Base-by-base conservation (phyloP, 2,113 vertebrate species). In the Puntigrus tetrazona region DNA sequence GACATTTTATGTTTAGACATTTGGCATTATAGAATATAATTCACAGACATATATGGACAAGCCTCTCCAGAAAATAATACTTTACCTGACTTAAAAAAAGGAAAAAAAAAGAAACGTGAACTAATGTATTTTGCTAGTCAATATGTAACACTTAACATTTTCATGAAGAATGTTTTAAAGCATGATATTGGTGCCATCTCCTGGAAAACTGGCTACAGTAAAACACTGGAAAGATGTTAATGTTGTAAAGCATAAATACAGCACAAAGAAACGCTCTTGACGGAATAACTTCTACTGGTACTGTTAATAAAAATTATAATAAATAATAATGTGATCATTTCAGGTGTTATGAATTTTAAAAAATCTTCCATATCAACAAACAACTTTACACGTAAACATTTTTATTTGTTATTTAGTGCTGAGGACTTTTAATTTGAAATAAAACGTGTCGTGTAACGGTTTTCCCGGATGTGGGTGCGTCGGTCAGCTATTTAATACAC, bases 381-480 rank as follows among this genome's bases (percentile, higher is more conserved):
- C 1, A 22, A 38, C 8, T n/a, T 69, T 38, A 38, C n/a, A 43
- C 25, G 34, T n/a, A 70, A 13, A 72, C 10, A 3, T 11, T 3
- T 18, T 3, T 13, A 13, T 5, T 18, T 18, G 13, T 22, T 69
- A 67, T 67, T 70, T n/a, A 70, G 2, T 16, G 5, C 13, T 20
- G 8, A 14, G 22, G 14, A 57, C 87, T 81, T 84, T 86, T 86
- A 86, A 57, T 86, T 45, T 88, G 81, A 80, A 81, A 57, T 6
- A 29, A 25, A 22, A 36, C 3, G 4, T 22, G 50, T 38, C 8
- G 7, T 22, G 50, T 50, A 34, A 22, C 43, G 13, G 27, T 8
- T 73, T 82, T 72, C 47, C 87, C 81, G 87, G 87, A 86, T 83
- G 69, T 85, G 27, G 25, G 50, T 74, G 25, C 8, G 50, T 47